Evolutionary conservation across 2,797 vertebrate species (phyloP).

Genomic region (Rhynchonycteris naso): DNA sequence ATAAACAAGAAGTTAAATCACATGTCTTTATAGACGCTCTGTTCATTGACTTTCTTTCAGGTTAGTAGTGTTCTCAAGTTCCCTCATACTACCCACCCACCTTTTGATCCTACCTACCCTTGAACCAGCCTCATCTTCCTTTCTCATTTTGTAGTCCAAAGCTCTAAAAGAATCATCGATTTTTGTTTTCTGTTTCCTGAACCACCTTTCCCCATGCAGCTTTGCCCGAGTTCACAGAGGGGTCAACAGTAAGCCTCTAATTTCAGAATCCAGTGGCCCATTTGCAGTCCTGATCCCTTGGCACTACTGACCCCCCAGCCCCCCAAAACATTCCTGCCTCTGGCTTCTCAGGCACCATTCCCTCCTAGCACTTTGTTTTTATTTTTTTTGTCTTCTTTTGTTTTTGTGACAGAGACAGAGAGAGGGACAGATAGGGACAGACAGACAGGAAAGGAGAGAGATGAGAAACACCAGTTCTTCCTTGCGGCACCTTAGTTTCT

Average conservation of each 20-base stretch:
- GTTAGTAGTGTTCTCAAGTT: neutral
- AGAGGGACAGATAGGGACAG: too few species aligned
- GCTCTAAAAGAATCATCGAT: slow-evolving; percentile 32
- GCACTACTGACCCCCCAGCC: neutral
- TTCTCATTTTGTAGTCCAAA: neutral
- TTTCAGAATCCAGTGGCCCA: neutral
- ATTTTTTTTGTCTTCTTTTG: too few species aligned
- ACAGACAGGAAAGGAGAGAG: too few species aligned
- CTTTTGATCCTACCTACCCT: neutral
- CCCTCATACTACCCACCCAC: neutral
- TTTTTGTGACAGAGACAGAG: too few species aligned
- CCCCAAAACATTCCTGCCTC: neutral
- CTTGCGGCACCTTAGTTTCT: too few species aligned
- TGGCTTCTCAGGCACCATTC: neutral
- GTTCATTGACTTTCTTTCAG: neutral
- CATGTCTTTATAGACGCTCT: neutral
- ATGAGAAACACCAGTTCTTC: too few species aligned
- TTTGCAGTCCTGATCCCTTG: neutral
- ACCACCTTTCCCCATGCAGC: neutral
- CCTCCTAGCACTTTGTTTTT: neutral
- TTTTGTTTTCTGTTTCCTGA: slow-evolving; percentile 47
- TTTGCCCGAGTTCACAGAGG: slow-evolving; percentile 12
- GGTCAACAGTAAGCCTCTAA: neutral
- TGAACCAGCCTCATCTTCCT: neutral
- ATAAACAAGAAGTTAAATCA: neutral